Evolutionary conservation across 2,113 vertebrate genomes (phyloP).

Genomic region (Tricholaema leucomelas): DNA sequence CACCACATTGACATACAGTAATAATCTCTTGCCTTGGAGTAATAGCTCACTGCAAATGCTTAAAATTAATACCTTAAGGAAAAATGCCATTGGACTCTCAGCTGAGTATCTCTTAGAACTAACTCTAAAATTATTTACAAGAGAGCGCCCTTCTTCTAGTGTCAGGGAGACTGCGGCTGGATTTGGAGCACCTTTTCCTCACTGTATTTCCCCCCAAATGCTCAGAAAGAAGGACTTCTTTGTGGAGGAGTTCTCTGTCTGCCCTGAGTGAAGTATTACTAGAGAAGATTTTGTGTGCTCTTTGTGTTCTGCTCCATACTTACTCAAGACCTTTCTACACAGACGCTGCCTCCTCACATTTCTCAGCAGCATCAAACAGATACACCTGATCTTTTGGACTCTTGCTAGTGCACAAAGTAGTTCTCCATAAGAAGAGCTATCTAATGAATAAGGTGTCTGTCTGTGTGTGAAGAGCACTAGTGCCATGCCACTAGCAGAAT

Average conservation of each 20-base stretch:
- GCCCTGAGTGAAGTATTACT: background rate
- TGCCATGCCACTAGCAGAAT: background rate
- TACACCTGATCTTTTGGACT: background rate
- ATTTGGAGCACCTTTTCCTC: background rate
- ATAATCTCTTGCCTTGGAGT: background rate
- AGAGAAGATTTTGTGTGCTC: background rate
- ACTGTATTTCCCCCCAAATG: background rate
- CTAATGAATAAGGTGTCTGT: background rate
- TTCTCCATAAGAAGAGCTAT: background rate
- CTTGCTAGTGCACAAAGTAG: background rate
- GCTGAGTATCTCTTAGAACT: background rate
- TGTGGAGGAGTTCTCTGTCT: background rate
- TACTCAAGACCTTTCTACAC: background rate
- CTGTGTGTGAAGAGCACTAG: background rate
- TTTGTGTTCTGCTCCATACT: background rate
- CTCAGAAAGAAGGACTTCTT: background rate
- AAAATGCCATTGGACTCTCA: background rate
- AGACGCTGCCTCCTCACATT: background rate
- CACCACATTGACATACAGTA: background rate
- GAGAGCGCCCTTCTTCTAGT: background rate
- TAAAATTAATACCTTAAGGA: background rate
- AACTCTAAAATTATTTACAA: background rate
- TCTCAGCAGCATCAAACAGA: background rate
- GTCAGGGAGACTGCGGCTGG: background rate
- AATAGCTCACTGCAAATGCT: background rate